Evolutionary conservation across 2,113 vertebrate species (phyloP).

Genomic region (Sinocyclocheilus maitianheensis): DNA sequence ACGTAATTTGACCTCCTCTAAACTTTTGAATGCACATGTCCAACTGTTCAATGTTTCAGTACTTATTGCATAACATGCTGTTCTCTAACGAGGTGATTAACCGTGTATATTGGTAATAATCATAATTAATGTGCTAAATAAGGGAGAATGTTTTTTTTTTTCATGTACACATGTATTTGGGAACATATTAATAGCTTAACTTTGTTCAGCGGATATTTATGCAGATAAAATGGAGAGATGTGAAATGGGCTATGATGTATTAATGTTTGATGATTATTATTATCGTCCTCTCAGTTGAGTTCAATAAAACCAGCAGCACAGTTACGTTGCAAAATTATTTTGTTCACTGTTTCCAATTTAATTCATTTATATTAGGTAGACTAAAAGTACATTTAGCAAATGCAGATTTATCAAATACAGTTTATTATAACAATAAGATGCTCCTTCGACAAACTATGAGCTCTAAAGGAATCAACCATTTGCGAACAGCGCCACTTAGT

Average conservation of each 20-base stretch:
- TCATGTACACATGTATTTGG: slow-evolving; percentile 55
- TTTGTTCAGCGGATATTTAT: slow-evolving; percentile 29
- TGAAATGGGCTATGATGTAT: slow-evolving; percentile 51
- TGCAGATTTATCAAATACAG: neutral
- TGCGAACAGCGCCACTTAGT: neutral
- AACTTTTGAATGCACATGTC: too few relatives aligned
- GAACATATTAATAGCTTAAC: slow-evolving; percentile 51
- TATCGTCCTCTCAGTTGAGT: slow-evolving; percentile 45
- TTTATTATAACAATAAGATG: neutral
- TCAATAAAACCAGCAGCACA: slow-evolving; percentile 58
- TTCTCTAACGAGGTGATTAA: too few relatives aligned
- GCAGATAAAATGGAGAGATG: slow-evolving; percentile 15
- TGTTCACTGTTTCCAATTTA: too few relatives aligned
- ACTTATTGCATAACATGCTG: too few relatives aligned
- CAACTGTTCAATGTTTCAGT: too few relatives aligned
- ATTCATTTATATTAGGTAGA: too few relatives aligned
- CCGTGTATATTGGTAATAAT: slow-evolving; percentile 53
- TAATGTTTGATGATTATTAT: slow-evolving; percentile 34
- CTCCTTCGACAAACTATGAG: neutral
- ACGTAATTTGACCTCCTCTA: too few relatives aligned
- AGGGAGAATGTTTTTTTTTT: slow-evolving; percentile 40
- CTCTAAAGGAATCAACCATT: neutral
- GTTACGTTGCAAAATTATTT: neutral
- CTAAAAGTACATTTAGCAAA: neutral
- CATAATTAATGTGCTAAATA: slow-evolving; percentile 58